Percentiles rank a stretch among this genome's conserved stretches.
Evolutionary conservation across 35 echinoderm and acorn worm species (phyloP).

Genomic region (Amphiura filiformis): DNA sequence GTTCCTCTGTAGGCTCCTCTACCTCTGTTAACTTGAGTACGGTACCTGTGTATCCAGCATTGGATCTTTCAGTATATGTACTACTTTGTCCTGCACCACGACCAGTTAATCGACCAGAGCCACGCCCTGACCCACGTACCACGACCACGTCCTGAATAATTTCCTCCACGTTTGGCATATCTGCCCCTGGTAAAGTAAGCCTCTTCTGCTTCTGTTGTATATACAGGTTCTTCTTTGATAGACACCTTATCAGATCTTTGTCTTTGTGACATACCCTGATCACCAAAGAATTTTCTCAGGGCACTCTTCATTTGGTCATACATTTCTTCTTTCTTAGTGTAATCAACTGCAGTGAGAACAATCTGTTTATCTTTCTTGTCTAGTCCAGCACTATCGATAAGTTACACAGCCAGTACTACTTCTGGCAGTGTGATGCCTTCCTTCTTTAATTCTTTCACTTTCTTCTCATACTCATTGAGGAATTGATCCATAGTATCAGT

Average conservation of each 20-base stretch:
- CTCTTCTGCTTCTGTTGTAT: slow-evolving; percentile 7
- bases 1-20: no score
- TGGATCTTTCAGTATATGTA: background rate
- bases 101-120: background rate
- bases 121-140: background rate
- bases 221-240: slow-evolving; percentile 14
- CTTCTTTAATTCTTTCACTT: background rate
- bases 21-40: background rate
- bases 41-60: background rate
- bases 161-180: background rate
- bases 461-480: background rate
- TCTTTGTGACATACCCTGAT: background rate
- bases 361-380: no score
- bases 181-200: background rate
- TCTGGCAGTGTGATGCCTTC: no score
- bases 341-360: no score
- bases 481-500: no score
- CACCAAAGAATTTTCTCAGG: slow-evolving; percentile 20
- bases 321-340: no score
- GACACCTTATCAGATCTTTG: background rate
- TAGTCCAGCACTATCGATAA: no score
- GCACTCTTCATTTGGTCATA: slow-evolving; percentile 24
- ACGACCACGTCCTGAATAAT: background rate
- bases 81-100: background rate
- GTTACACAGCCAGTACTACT: no score